Evolutionary conservation across 2,888 invertebrate genomes (phyloP), one percentile per base, ranked within the genome.

Genomic region (Lochmaea crataegi): DNA sequence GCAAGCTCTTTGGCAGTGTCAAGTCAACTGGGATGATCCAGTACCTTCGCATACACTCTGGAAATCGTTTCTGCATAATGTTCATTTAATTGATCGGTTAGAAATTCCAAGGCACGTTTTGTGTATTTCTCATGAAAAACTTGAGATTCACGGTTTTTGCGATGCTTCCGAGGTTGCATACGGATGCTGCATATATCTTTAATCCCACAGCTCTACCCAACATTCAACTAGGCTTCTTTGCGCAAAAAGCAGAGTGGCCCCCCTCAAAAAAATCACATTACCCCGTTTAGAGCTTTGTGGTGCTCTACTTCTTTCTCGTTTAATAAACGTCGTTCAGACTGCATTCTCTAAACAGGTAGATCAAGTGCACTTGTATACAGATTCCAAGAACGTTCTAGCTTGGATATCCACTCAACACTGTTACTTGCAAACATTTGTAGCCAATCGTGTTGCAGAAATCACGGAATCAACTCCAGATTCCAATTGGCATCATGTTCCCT

Each of bases 11-110:
- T 60, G 60, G 38, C 38, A 60, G 11, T 38, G 9, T 32, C 32
- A 60, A 32, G 32, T 18, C 26, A n/a, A 38, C n/a, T 60, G 60
- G 38, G 60, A 38, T 38, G 60, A 60, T 32, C 32, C 22, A 22
- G 18, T 32, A 26, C 32, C 58, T 5, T 38, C 26, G 7, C 6
- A 38, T 14, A 10, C 32, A 10, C 58, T 58, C 12, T 38, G 60
- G 32, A 60, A 7, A n/a, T n/a, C 12, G 9, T 38, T 60, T 60
- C 32, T 60, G 4, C n/a, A n/a, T 6, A 12, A n/a, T 12, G 18
- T 60, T 14, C 12, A 26, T 38, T 5, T 14, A 32, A 58, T 58
- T 12, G 22, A 58, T 26, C 7, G 7, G 10, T 7, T 26, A 22
- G 12, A 14, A 26, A 16, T 58, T 22, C 22, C 58, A 10, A 18